Percentiles rank a stretch among this genome's conserved stretches.
These are phyloP conservation scores for Margaritifera margaritifera DNA, from an alignment of 2,888 invertebrate genomes.

Conservation along the genomic window DNA sequence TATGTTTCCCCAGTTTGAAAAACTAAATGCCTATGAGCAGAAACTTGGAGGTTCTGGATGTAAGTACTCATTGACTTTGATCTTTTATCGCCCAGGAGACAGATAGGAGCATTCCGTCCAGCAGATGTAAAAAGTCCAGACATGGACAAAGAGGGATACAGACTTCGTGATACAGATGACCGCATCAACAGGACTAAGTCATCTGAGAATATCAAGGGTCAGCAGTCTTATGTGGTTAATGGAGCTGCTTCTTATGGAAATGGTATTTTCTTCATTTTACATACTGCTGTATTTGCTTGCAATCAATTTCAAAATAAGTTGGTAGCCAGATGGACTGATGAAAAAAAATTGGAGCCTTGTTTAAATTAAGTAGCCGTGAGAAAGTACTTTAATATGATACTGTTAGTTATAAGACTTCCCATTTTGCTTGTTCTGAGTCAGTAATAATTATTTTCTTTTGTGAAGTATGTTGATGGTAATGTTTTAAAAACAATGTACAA, in stretches of 20 bases:
- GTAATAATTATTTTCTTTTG: too few species aligned
- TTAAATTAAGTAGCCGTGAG: too few species aligned
- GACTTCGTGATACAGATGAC: slow-evolving; percentile 94
- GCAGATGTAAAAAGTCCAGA: slow-evolving; percentile 79
- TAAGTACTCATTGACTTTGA: not conserved
- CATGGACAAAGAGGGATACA: slow-evolving; percentile 83
- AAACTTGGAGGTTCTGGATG: not conserved
- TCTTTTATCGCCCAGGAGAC: slow-evolving; percentile 75
- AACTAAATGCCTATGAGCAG: not conserved
- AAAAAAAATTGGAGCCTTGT: too few species aligned
- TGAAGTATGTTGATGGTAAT: too few species aligned
- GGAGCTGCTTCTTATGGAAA: slow-evolving; percentile 38
- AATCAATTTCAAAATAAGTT: not conserved
- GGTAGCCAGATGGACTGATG: not conserved
- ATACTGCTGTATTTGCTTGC: too few species aligned
- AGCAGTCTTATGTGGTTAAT: slow-evolving; percentile 32
- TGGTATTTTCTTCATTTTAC: slow-evolving; percentile 27
- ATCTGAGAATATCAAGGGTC: slow-evolving; percentile 28
- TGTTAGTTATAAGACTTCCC: too few species aligned
- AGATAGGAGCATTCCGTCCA: slow-evolving; percentile 88
- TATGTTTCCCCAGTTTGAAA: too few species aligned
- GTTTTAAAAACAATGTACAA: too few species aligned
- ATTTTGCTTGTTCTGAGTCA: too few species aligned
- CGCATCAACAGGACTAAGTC: slow-evolving; percentile 75
- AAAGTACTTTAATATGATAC: too few species aligned